Conservation (phyloP, 2,888 invertebrate species). For the Morpho helenor region DNA sequence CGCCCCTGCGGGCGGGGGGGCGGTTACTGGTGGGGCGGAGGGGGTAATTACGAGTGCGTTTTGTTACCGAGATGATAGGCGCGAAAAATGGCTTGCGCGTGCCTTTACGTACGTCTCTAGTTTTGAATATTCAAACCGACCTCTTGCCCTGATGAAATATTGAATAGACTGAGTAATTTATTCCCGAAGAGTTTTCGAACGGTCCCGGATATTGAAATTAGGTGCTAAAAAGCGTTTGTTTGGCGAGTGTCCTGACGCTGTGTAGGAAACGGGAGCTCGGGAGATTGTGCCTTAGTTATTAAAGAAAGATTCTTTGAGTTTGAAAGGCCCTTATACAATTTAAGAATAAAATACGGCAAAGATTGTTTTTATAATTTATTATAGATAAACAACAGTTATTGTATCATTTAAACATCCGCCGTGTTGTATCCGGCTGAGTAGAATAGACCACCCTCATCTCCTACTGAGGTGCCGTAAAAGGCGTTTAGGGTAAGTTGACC, state of each 20-base stretch:
- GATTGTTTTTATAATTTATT: no score
- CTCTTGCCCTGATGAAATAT: constrained; percentile 77
- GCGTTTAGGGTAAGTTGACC: no score
- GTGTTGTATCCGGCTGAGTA: no score
- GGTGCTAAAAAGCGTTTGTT: constrained; percentile 74
- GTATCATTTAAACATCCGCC: no score
- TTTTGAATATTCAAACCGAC: constrained; percentile 77
- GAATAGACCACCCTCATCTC: no score
- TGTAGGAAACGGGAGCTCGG: constrained; percentile 6
- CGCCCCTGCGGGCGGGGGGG: constrained; percentile 46
- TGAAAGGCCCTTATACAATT: neutral
- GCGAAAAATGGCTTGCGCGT: constrained; percentile 79
- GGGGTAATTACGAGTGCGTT: constrained; percentile 80
- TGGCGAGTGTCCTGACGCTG: constrained; percentile 50
- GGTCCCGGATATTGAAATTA: constrained; percentile 78
- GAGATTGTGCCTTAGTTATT: constrained; percentile 4
- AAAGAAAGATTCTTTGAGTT: constrained; percentile 1
- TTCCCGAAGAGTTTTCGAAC: constrained; percentile 74
- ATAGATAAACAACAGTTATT: no score
- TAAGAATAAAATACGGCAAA: neutral
- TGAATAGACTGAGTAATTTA: constrained; percentile 77
- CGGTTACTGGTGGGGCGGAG: constrained; percentile 38
- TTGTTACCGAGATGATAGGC: constrained; percentile 80
- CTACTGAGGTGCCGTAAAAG: no score
- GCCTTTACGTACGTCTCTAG: constrained; percentile 76